Percentiles rank a stretch among this genome's conserved stretches.
phyloP scores from a whole-genome alignment of 1,140 invertebrate species.

The Pseudomyrmex gracilis region DNA sequence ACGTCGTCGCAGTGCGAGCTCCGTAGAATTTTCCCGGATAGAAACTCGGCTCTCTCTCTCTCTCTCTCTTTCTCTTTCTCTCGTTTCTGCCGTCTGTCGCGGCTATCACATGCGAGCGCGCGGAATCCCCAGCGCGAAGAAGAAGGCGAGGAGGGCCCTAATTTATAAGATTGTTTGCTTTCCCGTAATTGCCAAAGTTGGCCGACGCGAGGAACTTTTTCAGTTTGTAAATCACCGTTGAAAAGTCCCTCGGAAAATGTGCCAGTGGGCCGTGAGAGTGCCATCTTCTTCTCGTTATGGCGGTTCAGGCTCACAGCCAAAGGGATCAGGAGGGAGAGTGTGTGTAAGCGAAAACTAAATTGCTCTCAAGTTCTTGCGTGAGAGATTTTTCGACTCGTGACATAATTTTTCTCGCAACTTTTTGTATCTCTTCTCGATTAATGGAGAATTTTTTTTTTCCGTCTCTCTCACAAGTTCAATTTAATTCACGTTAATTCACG shows the following conservation, averaged over 20 bases:
- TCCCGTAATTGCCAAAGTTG: slow-evolving; percentile 79
- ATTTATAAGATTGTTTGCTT: slow-evolving; percentile 80
- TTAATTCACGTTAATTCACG: neutral
- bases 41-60: neutral
- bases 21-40: slow-evolving; percentile 25
- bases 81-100: too few relatives aligned
- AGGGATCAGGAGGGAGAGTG: too few relatives aligned
- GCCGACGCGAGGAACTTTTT: slow-evolving; percentile 74
- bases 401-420: neutral
- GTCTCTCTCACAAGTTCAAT: too few relatives aligned
- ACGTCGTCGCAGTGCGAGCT: slow-evolving; percentile 9
- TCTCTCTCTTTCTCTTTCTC: too few relatives aligned
- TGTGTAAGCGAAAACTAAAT: neutral
- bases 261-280: slow-evolving; percentile 35
- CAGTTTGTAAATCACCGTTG: slow-evolving; percentile 77
- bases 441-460: slow-evolving; percentile 3
- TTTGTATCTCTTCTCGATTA: neutral
- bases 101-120: neutral
- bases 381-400: neutral
- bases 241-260: slow-evolving; percentile 72
- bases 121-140: slow-evolving; percentile 8
- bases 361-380: neutral
- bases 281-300: slow-evolving; percentile 36
- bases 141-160: slow-evolving; percentile 63
- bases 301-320: slow-evolving; percentile 34